A percentile compares a stretch with the other conserved stretches of the same genome.
Conservation (phyloP, 2,888 invertebrate species). For the Caenorhabditis panamensis region DNA sequence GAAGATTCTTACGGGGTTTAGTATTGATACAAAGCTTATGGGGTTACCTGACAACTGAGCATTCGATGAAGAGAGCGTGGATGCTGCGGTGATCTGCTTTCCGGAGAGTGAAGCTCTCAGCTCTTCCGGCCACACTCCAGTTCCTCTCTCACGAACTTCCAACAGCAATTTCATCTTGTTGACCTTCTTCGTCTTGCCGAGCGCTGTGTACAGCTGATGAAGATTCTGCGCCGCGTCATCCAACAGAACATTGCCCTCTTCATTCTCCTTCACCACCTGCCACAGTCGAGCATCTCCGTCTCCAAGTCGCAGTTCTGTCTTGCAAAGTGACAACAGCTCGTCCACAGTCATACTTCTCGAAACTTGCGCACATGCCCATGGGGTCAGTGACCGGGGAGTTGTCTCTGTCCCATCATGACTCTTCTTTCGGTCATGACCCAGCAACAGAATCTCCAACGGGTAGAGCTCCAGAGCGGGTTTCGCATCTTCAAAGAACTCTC, state of each 20-base stretch:
- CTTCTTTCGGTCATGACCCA: conserved; percentile 67
- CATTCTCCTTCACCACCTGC: conserved; percentile 64
- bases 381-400: conserved; percentile 42
- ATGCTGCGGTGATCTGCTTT: conserved; percentile 65
- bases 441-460: conserved; percentile 65
- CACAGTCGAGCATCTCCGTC: conserved; percentile 66
- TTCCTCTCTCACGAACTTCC: conserved; percentile 88
- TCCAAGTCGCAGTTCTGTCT: conserved; percentile 61
- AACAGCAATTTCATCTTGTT: conserved; percentile 72
- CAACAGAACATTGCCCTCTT: conserved; percentile 61
- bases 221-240: conserved; percentile 65
- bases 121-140: conserved; percentile 93
- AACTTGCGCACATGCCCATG: conserved; percentile 73
- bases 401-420: conserved; percentile 49
- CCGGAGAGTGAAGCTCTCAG: conserved; percentile 82
- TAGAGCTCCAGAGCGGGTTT: conserved; percentile 64
- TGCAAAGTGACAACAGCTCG: conserved; percentile 63
- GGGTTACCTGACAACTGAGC: conserved; percentile 54
- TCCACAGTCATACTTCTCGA: conserved; percentile 66
- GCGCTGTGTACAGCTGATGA: conserved; percentile 55
- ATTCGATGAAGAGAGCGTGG: conserved; percentile 48
- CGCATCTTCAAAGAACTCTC: conserved; percentile 61
- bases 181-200: conserved; percentile 60
- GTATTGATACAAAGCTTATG: not conserved
- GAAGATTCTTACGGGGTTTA: conserved; percentile 1